A percentile compares a stretch with the other conserved stretches of the same genome.
These are phyloP conservation scores for Apodemia mormo DNA, from an alignment of 2,888 invertebrate genomes.

Conservation along the genomic window DNA sequence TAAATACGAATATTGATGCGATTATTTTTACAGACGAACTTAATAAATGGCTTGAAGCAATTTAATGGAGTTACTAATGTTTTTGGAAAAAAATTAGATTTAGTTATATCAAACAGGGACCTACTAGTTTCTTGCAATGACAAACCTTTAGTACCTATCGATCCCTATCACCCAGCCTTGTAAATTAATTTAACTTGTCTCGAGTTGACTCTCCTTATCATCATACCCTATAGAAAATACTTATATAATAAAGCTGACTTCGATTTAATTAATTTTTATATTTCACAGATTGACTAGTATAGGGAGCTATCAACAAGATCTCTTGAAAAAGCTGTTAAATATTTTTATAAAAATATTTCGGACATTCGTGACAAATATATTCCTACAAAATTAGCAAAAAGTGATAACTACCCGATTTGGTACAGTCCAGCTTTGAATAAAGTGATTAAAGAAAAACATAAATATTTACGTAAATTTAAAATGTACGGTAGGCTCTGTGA, in stretches of 20 bases:
- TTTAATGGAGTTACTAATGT: not conserved
- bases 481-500: too few relatives aligned
- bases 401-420: not conserved
- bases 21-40: not conserved
- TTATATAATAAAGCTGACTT: conserved; percentile 7
- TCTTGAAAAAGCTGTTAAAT: not conserved
- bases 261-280: not conserved
- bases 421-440: not conserved
- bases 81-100: not conserved
- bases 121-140: too few relatives aligned
- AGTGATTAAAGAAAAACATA: not conserved
- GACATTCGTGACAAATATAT: not conserved
- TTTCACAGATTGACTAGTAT: not conserved
- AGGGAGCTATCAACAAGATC: too few relatives aligned
- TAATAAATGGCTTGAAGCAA: not conserved
- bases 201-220: not conserved
- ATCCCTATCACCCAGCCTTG: conserved; percentile 3
- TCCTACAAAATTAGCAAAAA: not conserved
- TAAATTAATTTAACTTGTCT: not conserved
- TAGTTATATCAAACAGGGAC: not conserved
- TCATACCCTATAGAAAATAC: not conserved
- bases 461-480: too few relatives aligned
- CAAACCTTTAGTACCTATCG: not conserved
- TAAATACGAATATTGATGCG: not conserved
- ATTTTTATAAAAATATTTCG: not conserved